These are phyloP conservation scores for Lepidocyrtinus sp. DNA, from an alignment of 2,888 invertebrate species.

Conservation along the genomic window DNA sequence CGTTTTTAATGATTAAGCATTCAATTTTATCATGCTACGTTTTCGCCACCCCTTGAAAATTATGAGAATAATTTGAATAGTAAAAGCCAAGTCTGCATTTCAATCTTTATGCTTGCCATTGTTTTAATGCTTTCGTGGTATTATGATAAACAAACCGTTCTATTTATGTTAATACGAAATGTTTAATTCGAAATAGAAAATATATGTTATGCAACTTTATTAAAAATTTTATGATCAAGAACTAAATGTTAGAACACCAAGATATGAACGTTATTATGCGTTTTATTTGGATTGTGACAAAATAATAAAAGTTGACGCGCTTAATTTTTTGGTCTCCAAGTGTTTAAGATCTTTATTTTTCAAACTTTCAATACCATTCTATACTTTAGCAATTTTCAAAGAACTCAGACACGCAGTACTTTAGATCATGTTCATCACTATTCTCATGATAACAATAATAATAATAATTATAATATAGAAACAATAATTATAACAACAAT, in stretches of 20 bases:
- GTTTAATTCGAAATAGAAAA: not conserved
- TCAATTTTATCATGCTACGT: too few species aligned
- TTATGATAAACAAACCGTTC: not conserved
- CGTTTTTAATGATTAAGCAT: too few species aligned
- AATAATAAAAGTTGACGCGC: not conserved
- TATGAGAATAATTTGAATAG: too few species aligned
- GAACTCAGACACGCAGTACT: slow-evolving; percentile 22
- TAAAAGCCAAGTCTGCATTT: too few species aligned
- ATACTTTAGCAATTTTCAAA: slow-evolving; percentile 47
- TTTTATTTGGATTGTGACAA: not conserved
- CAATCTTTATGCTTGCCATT: too few species aligned
- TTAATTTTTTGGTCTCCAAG: slow-evolving; percentile 52
- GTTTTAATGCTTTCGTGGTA: too few species aligned
- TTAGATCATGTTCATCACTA: slow-evolving; percentile 44
- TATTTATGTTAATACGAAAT: not conserved
- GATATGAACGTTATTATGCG: not conserved
- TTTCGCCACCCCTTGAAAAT: too few species aligned
- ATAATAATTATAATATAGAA: slow-evolving; percentile 35
- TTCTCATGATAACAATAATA: slow-evolving; percentile 26
- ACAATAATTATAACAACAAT: slow-evolving; percentile 32
- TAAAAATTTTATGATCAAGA: not conserved
- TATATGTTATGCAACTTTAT: not conserved
- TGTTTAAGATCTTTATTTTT: slow-evolving; percentile 62
- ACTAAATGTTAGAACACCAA: not conserved
- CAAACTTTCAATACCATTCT: slow-evolving; percentile 50